These are phyloP conservation scores for Todiramphus saurophagus DNA, from an alignment of 2,113 vertebrate species.

Conservation along the genomic window DNA sequence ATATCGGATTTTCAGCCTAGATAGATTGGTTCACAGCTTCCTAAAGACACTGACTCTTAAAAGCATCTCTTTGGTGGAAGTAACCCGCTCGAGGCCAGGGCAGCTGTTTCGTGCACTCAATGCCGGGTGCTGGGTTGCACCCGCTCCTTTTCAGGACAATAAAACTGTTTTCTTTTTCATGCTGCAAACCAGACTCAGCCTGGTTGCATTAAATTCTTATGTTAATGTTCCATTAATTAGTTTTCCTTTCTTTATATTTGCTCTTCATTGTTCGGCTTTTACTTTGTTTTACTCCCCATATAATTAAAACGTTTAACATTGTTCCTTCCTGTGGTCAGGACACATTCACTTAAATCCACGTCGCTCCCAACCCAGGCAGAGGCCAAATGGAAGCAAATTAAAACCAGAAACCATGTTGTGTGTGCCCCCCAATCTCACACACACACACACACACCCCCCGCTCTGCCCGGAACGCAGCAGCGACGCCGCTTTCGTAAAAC, in stretches of 20 bases:
- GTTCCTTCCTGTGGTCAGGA: constrained; percentile 33
- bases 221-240: constrained; percentile 60
- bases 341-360: constrained; percentile 17
- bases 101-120: accelerated
- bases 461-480: not conserved
- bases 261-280: constrained; percentile 65
- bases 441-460: too few relatives aligned
- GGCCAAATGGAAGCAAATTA: constrained; percentile 67
- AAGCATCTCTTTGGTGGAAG: not conserved
- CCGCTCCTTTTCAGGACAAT: constrained; percentile 16
- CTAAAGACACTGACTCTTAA: not conserved
- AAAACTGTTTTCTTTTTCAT: not conserved
- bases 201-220: constrained; percentile 54
- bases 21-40: not conserved
- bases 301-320: constrained; percentile 55
- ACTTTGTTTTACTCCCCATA: constrained; percentile 58
- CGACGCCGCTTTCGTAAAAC: not conserved
- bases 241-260: constrained; percentile 45
- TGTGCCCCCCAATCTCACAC: too few relatives aligned
- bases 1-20: not conserved
- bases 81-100: accelerated
- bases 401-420: not conserved
- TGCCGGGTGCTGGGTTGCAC: not conserved
- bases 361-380: constrained; percentile 30
- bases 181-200: constrained; percentile 29